A percentile compares a stretch with the other conserved stretches of the same genome.
These are phyloP conservation scores for Ptychoptera albimana DNA, from an alignment of 2,888 invertebrate genomes.

Conservation along the genomic window DNA sequence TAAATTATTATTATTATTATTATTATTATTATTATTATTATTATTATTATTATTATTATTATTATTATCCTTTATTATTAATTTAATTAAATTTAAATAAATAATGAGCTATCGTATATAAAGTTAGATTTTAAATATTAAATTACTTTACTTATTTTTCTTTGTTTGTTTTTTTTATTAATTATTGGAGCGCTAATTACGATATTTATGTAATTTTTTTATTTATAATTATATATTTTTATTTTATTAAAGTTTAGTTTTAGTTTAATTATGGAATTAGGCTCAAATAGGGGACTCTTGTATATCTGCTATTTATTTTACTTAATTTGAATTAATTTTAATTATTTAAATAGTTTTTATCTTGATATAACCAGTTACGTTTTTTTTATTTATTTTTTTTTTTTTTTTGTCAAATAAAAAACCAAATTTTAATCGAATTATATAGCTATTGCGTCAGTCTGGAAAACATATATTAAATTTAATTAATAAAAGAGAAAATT, in stretches of 20 bases:
- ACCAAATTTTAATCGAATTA: no score
- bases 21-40: neutral
- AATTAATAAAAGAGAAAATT: no score
- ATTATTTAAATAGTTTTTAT: no score
- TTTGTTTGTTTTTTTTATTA: conserved; percentile 2
- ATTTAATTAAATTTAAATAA: neutral
- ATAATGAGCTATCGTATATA: neutral
- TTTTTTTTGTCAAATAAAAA: no score
- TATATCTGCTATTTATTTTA: no score
- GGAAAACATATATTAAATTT: no score
- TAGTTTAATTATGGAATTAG: neutral
- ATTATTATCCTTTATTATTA: neutral
- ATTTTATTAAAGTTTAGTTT: neutral
- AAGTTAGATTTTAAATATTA: neutral
- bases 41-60: neutral
- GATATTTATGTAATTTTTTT: neutral
- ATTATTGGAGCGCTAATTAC: conserved; percentile 4
- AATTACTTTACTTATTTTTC: neutral
- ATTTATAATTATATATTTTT: neutral
- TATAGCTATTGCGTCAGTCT: no score
- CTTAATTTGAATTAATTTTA: no score
- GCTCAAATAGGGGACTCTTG: conserved; percentile 2
- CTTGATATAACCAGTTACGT: no score
- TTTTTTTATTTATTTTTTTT: no score
- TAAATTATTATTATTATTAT: neutral